These are phyloP conservation scores for Eubasilissa splendida DNA, from an alignment of 2,888 invertebrate genomes.

Conservation along the genomic window DNA sequence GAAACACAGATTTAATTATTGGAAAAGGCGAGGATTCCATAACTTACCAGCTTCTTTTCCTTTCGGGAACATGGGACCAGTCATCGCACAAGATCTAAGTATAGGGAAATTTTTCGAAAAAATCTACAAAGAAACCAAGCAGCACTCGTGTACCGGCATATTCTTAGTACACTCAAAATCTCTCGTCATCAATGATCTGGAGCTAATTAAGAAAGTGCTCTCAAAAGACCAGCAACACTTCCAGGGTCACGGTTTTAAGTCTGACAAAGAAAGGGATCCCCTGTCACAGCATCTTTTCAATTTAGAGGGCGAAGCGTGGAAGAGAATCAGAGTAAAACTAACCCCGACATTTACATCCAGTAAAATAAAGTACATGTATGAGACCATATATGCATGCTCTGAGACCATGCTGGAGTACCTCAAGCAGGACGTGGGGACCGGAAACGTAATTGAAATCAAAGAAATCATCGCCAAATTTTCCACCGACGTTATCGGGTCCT, in stretches of 20 bases:
- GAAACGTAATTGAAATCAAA: constrained; percentile 59
- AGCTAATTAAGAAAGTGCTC: constrained; percentile 43
- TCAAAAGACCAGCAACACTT: constrained; percentile 43
- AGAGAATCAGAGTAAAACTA: constrained; percentile 64
- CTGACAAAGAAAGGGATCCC: constrained; percentile 63
- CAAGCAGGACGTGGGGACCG: constrained; percentile 6
- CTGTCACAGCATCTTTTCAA: constrained; percentile 62
- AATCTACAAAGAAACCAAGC: constrained; percentile 15
- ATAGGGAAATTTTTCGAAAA: background rate
- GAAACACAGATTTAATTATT: constrained; percentile 17
- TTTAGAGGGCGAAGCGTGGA: constrained; percentile 67
- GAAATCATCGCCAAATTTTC: constrained; percentile 60
- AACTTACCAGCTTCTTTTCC: constrained; percentile 25
- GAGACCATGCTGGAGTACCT: constrained; percentile 59
- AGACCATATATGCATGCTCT: constrained; percentile 62
- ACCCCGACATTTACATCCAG: constrained; percentile 69
- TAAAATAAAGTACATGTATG: constrained; percentile 69
- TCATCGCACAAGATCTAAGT: too few species aligned
- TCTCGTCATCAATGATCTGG: constrained; percentile 41
- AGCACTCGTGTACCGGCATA: background rate
- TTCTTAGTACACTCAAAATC: background rate
- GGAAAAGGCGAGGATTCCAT: constrained; percentile 25
- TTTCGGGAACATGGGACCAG: constrained; percentile 21
- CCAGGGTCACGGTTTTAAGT: constrained; percentile 59
- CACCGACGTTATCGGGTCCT: constrained; percentile 62